Evolutionary conservation across 2,888 invertebrate species (phyloP), one percentile per base, ranked within the genome.

Genomic region (Holacanthella duospinosa): DNA sequence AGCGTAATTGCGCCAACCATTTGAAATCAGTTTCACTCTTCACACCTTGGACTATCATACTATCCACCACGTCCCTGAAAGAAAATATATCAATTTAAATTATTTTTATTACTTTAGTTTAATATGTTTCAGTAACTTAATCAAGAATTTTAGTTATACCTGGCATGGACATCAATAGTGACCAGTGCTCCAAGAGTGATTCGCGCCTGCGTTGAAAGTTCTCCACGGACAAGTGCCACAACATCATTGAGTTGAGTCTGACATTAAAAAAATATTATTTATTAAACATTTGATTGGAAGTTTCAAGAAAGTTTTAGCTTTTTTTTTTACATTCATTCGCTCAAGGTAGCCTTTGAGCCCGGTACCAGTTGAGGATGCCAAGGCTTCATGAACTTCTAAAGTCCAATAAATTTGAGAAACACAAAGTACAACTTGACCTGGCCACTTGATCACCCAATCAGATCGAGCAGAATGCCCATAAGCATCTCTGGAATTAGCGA

Each of bases 381-480:
- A 79, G 59, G 83, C 82, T 73, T 84, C 82, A 70, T 89, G 87
- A 1, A 90, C 87, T 74, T 88, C 86, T 1, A 82, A 77, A 1
- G 88, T 89, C 92, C 92, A 92, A 76, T 85, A 88, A 69, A 90
- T 86, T 80, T 89, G 88, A 1, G 88, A 84, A 63, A 88, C 87
- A 73, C 89, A 87, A 77, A 94, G 86, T 0, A 89, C 89, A 28
- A 87, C 83, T 80, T 95, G 95, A 0, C 94, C 94, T 0, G 95
- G 93, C 94, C 94, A 95, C 54, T 85, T 81, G 1, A 89, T 79
- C 1, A 94, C 93, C 95, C 95, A 94, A 27, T 82, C 77, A 28
- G 86, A 83, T 62, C 93, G 62, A 29, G 67, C 63, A 57, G 81
- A 77, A 53, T 77, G 78, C 29, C 81, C 80, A 74, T 86, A 88